These are phyloP conservation scores for Drymonia ruficornis DNA, from an alignment of 2,888 invertebrate genomes.

Conservation along the genomic window DNA sequence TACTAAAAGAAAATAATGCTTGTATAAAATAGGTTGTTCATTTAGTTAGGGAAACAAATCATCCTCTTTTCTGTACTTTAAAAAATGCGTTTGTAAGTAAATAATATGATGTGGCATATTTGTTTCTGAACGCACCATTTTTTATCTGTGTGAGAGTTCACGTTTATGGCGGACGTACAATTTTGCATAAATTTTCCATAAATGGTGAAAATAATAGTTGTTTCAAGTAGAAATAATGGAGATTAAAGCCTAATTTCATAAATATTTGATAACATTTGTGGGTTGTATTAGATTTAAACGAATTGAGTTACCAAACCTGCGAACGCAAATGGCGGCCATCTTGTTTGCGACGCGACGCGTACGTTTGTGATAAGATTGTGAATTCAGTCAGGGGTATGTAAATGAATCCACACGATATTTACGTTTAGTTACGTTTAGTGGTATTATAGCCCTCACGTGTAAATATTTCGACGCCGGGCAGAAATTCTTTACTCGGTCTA, in stretches of 20 bases:
- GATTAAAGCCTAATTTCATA: neutral
- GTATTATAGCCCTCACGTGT: too few species aligned
- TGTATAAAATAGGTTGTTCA: too few species aligned
- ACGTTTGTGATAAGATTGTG: neutral
- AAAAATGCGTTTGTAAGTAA: too few species aligned
- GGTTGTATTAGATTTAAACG: constrained; percentile 22
- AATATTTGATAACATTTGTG: constrained; percentile 4
- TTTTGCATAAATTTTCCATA: neutral
- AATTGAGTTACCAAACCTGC: constrained; percentile 18
- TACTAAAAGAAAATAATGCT: too few species aligned
- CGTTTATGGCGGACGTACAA: neutral
- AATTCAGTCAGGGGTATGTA: neutral
- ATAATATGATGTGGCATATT: too few species aligned
- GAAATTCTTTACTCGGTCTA: too few species aligned
- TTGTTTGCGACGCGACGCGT: constrained; percentile 29
- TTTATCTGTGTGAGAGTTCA: neutral
- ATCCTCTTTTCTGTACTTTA: too few species aligned
- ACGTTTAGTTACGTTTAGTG: too few species aligned
- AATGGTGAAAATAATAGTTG: constrained; percentile 2
- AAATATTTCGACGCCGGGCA: neutral
- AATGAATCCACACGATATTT: neutral
- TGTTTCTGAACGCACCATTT: neutral
- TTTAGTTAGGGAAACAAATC: too few species aligned
- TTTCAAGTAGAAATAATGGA: neutral
- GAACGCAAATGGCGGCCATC: constrained; percentile 36